A percentile compares a stretch with the other conserved stretches of the same genome.
Evolutionary conservation across 2,797 vertebrate species (phyloP).

Genomic region (Tiaroga cobitis): DNA sequence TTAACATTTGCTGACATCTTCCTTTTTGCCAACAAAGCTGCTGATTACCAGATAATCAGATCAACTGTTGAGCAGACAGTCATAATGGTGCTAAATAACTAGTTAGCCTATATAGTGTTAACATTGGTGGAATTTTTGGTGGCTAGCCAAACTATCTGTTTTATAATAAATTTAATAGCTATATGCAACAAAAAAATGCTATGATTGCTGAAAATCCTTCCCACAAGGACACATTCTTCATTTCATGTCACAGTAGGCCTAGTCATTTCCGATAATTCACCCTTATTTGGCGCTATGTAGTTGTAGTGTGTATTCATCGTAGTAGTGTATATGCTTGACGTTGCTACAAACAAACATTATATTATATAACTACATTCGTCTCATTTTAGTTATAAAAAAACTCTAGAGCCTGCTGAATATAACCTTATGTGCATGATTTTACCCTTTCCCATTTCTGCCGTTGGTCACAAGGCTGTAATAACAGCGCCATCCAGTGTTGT

Average conservation of each 20-base stretch:
- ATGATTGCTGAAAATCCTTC: neutral
- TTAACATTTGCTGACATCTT: constrained; percentile 4
- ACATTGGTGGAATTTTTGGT: neutral
- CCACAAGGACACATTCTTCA: neutral
- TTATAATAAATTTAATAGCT: neutral
- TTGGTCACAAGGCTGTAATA: neutral
- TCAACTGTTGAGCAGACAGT: neutral
- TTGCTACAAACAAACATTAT: neutral
- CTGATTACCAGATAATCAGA: neutral
- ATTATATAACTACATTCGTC: neutral
- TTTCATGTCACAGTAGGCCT: neutral
- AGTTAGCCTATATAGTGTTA: neutral
- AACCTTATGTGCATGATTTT: neutral
- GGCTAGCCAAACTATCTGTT: neutral
- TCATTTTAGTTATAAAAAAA: neutral
- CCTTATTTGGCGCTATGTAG: neutral
- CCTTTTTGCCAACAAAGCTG: constrained; percentile 4
- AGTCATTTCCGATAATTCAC: neutral
- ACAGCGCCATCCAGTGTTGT: constrained; percentile 24
- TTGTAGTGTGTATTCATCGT: too few relatives aligned
- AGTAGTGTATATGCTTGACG: neutral
- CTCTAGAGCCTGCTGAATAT: too few relatives aligned
- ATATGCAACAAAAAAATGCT: neutral
- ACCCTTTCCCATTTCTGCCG: neutral
- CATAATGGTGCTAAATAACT: neutral